Evolutionary conservation across 2,797 vertebrate species (phyloP).

Genomic region (Lacerta agilis): DNA sequence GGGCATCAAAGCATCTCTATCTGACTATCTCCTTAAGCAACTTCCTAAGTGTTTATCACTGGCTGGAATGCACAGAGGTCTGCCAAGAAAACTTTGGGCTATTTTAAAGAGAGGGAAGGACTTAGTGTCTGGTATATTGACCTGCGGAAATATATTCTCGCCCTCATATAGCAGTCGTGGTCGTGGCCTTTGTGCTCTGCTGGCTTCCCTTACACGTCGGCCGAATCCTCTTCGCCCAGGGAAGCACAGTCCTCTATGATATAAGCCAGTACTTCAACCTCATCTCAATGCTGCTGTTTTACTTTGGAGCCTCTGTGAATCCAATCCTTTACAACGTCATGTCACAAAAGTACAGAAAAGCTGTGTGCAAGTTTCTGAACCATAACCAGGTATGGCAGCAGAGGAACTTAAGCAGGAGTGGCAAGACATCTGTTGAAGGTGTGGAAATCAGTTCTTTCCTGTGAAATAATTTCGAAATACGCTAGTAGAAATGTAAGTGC

Average conservation of each 20-base stretch:
- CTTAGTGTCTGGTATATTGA: background rate
- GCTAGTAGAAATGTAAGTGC: no score
- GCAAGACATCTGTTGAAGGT: slow-evolving; percentile 15
- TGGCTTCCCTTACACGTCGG: slow-evolving; percentile 86
- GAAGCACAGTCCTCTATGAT: slow-evolving; percentile 67
- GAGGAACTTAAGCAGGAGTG: slow-evolving; percentile 22
- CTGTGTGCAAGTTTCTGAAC: slow-evolving; percentile 72
- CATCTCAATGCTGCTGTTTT: slow-evolving; percentile 83
- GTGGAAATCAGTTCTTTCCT: slow-evolving; percentile 47
- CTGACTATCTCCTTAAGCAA: no score
- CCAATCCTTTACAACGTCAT: slow-evolving; percentile 84
- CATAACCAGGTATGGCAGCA: background rate
- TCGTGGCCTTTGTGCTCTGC: slow-evolving; percentile 83
- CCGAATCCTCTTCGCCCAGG: slow-evolving; percentile 78
- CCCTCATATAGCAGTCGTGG: slow-evolving; percentile 78
- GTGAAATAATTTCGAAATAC: background rate
- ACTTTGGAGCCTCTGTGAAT: slow-evolving; percentile 83
- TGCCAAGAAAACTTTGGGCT: no score
- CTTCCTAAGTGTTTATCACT: no score
- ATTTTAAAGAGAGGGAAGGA: background rate
- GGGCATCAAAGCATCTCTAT: no score
- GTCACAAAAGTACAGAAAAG: slow-evolving; percentile 80
- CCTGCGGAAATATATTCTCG: background rate
- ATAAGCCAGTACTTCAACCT: slow-evolving; percentile 85
- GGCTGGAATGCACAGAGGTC: no score